A percentile compares a stretch with the other conserved stretches of the same genome.
phyloP scores from a whole-genome alignment of 2,113 vertebrate species.

The Myotis yumanensis region DNA sequence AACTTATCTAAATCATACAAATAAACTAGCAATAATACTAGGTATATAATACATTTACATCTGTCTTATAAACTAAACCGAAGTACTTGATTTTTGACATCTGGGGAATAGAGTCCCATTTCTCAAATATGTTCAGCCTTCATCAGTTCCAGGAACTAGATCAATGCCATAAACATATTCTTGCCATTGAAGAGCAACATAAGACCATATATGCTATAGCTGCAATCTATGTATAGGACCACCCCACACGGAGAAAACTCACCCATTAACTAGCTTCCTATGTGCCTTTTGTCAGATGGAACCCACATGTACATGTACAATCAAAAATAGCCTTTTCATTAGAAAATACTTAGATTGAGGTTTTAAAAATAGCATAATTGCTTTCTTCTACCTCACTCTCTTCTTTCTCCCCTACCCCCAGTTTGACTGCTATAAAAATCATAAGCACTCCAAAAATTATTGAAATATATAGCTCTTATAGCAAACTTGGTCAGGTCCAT shows the following conservation, averaged over 20 bases:
- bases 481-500: background rate
- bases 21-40: background rate
- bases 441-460: background rate
- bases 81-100: slow-evolving; percentile 49
- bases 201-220: background rate
- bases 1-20: background rate
- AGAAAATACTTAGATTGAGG: slow-evolving; percentile 41
- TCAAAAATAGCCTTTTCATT: slow-evolving; percentile 57
- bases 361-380: background rate
- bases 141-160: slow-evolving; percentile 49
- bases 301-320: slow-evolving; percentile 38
- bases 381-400: background rate
- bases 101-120: slow-evolving; percentile 40
- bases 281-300: slow-evolving; percentile 50
- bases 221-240: background rate
- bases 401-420: background rate
- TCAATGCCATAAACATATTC: slow-evolving; percentile 42
- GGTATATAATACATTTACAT: slow-evolving; percentile 32
- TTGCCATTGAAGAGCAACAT: background rate
- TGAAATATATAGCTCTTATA: background rate
- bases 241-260: background rate
- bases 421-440: background rate
- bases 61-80: background rate
- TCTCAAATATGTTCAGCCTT: slow-evolving; percentile 43
- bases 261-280: slow-evolving; percentile 41